Base-by-base conservation (phyloP, 2,797 vertebrate species). In the Catostomus latipinnis region DNA sequence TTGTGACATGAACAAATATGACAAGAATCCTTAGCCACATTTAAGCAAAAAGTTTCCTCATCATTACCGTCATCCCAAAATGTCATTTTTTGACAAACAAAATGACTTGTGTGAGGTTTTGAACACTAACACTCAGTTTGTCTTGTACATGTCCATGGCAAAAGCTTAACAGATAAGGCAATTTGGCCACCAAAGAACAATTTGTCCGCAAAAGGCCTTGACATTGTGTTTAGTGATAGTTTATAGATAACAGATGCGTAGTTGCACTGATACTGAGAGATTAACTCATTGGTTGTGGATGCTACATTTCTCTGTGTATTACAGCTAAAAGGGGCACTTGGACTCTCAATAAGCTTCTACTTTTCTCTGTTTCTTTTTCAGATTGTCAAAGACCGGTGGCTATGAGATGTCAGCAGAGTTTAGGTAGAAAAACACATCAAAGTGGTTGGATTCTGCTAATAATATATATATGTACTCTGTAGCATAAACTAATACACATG, bases 61-160 rank as follows among this genome's bases (percentile, higher is more conserved):
- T 81, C 79, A 74, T 81, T 83, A 76, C 52, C 52, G 63, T 68
- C 46, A 83, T 73, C n/a, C 46, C 69, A 56, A 34, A 34, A 34
- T 34, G 34, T 34, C 34, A 34, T 34, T 77, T 83, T 81, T 77
- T 81, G 78, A 74, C 74, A 73, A 71, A 81, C 56, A 70, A 60
- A 54, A 49, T 83, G 72, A 76, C 68, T 76, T 76, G 78, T 73
- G 56, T 76, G 48, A 68, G 57, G 49, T 76, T 76, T 81, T 83
- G 74, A 79, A 74, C 78, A 76, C 45, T 69, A 53, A 11, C 49
- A 54, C 56, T 34, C 1, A 34, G 34, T 34, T 34, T 53, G 48
- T 65, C 67, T 50, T 63, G 78, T 72, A 62, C 22, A 22, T 66
- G 76, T 80, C 56, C 73, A 80, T 76, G 56, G 60, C 78, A 84